Evolutionary conservation across 1,140 invertebrate species (phyloP), one percentile per base, ranked within the genome.

Genomic region (Drosophila suzukii): DNA sequence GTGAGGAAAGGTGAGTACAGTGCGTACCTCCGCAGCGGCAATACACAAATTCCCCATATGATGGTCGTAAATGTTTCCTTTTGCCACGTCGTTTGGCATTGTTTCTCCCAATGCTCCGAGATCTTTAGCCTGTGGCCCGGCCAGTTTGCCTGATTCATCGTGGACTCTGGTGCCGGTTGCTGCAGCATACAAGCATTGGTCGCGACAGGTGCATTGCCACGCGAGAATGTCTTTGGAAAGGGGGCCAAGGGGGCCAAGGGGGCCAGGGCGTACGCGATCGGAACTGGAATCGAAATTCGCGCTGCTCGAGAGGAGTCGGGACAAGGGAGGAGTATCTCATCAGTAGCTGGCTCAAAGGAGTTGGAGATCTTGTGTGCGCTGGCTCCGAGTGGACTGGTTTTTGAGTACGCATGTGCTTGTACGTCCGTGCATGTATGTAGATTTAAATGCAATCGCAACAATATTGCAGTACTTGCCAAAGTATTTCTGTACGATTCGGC

Each of bases 201-300:
- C 49, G 71, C 82, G 83, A 86, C 82, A 86, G 82, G 82, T 86
- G 82, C 75, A 88, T 86, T 86, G 82, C 81, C 83, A 88, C 82
- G 82, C 71, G 74, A 55, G 61, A 67, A 78, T 51, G 61, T 80
- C 67, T 73, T 27, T 24, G 13, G 24, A 12, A 24, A 12, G 12
- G 44, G 20, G 46, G 11, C 27, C 27, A 5, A 5, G 43, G 47
- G 7, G 24, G 13, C 13, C 59, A 12, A 5, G 15, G 60, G 38
- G 32, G 32, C 32, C 32, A 32, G 32, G 32, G 32, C 10, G 8
- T 34, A 17, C 11, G 17, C 20, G 57, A 41, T 71, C 51, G 46
- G 44, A 77, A 77, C 75, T 57, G 55, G 54, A 60, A 75, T 75
- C 39, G 54, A 75, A 74, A 75, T 57, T 75, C 39, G 56, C 38